phyloP scores from a whole-genome alignment of 2,888 invertebrate species.

The Panzeria rudis region DNA sequence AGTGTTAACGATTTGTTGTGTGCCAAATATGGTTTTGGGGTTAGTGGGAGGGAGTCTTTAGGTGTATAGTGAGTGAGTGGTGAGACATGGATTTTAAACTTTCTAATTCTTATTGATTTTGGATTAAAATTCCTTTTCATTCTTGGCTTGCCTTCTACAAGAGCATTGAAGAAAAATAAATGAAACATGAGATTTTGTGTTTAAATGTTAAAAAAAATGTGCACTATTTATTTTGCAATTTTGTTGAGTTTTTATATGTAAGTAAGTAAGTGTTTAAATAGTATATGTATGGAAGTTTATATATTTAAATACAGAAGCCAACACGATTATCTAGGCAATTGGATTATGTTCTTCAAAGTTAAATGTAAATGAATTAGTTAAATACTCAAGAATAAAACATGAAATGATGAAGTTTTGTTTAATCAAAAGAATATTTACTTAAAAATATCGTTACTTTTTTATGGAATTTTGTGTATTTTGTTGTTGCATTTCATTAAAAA shows the following conservation, averaged over 20 bases:
- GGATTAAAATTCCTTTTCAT: conserved; percentile 43
- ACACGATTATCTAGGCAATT: conserved; percentile 11
- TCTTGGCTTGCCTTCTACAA: conserved; percentile 12
- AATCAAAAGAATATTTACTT: too few species aligned
- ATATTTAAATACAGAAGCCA: conserved; percentile 3
- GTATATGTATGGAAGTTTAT: too few species aligned
- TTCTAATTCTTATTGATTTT: conserved; percentile 37
- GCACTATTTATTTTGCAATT: conserved; percentile 39
- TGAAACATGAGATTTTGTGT: conserved; percentile 29
- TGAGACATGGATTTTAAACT: conserved; percentile 1
- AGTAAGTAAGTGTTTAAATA: not conserved
- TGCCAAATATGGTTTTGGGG: not conserved
- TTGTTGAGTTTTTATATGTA: not conserved
- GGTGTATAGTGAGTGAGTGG: not conserved
- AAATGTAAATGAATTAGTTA: too few species aligned
- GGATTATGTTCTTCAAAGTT: not conserved
- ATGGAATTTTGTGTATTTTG: too few species aligned
- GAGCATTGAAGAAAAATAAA: not conserved
- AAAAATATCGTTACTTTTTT: too few species aligned
- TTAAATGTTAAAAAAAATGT: conserved; percentile 10
- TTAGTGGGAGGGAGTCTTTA: not conserved
- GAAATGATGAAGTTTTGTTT: not conserved
- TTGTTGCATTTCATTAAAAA: too few species aligned
- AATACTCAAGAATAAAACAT: not conserved
- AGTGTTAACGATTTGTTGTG: conserved; percentile 7